Evolutionary conservation across 2,888 invertebrate species (phyloP).

Genomic region (Oxytorus armatus): DNA sequence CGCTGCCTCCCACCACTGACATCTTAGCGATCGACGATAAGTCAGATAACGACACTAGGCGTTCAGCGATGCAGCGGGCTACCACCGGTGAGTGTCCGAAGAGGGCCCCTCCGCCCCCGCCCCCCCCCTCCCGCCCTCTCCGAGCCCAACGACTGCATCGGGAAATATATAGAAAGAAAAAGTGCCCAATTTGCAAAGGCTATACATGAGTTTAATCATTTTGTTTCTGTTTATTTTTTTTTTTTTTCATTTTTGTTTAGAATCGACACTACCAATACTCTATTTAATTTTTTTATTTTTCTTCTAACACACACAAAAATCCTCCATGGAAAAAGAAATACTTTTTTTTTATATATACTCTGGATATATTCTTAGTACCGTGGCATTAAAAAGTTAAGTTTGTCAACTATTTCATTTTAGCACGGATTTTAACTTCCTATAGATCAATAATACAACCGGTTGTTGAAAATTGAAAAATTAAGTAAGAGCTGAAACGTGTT

Average conservation of each 20-base stretch:
- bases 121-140: too few species aligned
- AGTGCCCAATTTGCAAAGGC: constrained; percentile 22
- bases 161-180: constrained; percentile 41
- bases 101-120: too few species aligned
- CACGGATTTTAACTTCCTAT: too few species aligned
- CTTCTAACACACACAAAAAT: constrained; percentile 23
- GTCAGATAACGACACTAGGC: constrained; percentile 82
- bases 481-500: too few species aligned
- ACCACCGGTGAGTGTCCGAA: constrained; percentile 81
- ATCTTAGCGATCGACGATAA: constrained; percentile 83
- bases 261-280: constrained; percentile 66
- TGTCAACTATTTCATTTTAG: too few species aligned
- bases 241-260: constrained; percentile 69
- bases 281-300: constrained; percentile 52
- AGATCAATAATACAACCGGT: too few species aligned
- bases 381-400: too few species aligned
- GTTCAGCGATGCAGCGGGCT: constrained; percentile 82
- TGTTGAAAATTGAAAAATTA: too few species aligned
- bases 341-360: too few species aligned
- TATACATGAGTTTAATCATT: constrained; percentile 20
- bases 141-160: constrained; percentile 69
- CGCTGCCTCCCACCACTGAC: constrained; percentile 83
- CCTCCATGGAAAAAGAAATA: constrained; percentile 18
- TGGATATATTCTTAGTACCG: too few species aligned
- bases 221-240: constrained; percentile 46